Conservation (phyloP, 2,888 invertebrate genomes). For the Andrena haemorrhoa region DNA sequence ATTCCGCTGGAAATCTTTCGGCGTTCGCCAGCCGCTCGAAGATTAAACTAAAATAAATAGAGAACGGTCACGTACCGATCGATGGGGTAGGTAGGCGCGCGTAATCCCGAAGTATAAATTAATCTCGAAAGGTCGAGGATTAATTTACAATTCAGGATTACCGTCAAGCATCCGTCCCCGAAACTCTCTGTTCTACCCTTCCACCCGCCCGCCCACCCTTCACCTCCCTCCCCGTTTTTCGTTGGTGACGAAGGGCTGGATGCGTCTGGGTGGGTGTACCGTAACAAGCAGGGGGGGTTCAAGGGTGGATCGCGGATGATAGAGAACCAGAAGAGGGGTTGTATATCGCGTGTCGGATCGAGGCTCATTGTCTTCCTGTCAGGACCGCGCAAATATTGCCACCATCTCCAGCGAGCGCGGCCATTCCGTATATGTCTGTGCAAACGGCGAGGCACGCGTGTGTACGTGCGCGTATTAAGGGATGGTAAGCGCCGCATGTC, state of each 20-base stretch:
- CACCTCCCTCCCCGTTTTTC: conserved; percentile 47
- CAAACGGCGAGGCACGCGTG: conserved; percentile 43
- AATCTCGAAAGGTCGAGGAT: conserved; percentile 76
- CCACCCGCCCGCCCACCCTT: conserved; percentile 1
- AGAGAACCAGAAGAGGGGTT: conserved; percentile 70
- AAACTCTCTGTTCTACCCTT: conserved; percentile 11
- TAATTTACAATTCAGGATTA: conserved; percentile 79
- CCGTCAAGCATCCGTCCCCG: conserved; percentile 62
- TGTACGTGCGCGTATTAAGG: conserved; percentile 40
- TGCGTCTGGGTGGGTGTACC: conserved; percentile 58
- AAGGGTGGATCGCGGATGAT: conserved; percentile 70
- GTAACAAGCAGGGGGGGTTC: conserved; percentile 60
- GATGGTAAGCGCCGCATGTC: conserved; percentile 15
- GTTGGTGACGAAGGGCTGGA: conserved; percentile 38
- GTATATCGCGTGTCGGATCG: conserved; percentile 79
- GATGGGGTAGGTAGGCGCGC: conserved; percentile 35
- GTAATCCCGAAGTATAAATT: conserved; percentile 69
- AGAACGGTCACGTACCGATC: conserved; percentile 25
- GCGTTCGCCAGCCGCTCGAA: conserved; percentile 18
- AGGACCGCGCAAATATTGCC: conserved; percentile 83
- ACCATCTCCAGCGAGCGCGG: conserved; percentile 77
- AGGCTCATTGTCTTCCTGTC: conserved; percentile 83
- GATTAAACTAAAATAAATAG: conserved; percentile 60
- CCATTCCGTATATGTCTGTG: conserved; percentile 58
- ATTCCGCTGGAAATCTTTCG: background rate